Evolutionary conservation across 2,113 vertebrate species (phyloP).

Genomic region (Cinclus cinclus): DNA sequence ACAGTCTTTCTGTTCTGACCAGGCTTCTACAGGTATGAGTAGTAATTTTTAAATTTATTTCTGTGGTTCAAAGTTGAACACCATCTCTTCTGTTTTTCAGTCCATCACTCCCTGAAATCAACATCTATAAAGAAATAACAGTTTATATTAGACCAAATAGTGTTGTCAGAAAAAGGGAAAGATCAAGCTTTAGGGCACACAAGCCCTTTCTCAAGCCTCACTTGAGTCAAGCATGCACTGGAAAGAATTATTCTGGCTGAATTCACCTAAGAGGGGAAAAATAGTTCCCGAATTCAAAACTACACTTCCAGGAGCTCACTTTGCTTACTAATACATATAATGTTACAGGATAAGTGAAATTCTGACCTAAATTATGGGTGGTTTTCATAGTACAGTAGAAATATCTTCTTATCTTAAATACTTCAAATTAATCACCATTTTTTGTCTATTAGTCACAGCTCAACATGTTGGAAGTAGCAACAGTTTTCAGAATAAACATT

Average conservation of each 20-base stretch:
- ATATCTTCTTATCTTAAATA: neutral
- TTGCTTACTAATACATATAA: neutral
- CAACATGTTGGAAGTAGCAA: neutral
- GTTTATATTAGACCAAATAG: neutral
- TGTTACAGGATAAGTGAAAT: neutral
- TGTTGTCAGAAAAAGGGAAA: neutral
- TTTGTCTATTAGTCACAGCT: neutral
- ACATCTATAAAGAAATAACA: neutral
- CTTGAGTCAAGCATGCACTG: neutral
- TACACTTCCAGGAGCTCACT: neutral
- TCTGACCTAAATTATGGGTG: fast-evolving
- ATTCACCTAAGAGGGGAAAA: neutral
- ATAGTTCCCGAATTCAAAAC: neutral
- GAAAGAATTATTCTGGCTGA: neutral
- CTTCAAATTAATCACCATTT: neutral
- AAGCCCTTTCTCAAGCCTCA: neutral
- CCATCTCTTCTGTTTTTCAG: neutral
- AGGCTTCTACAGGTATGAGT: neutral
- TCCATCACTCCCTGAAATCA: neutral
- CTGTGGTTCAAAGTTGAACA: neutral
- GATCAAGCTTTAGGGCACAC: neutral
- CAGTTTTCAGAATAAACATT: neutral
- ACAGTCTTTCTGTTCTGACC: neutral
- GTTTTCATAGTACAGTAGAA: neutral
- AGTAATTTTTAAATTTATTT: neutral